Evolutionary conservation across 2,888 invertebrate species (phyloP), one percentile per base, ranked within the genome.

Genomic region (Barypeithes pellucidus): DNA sequence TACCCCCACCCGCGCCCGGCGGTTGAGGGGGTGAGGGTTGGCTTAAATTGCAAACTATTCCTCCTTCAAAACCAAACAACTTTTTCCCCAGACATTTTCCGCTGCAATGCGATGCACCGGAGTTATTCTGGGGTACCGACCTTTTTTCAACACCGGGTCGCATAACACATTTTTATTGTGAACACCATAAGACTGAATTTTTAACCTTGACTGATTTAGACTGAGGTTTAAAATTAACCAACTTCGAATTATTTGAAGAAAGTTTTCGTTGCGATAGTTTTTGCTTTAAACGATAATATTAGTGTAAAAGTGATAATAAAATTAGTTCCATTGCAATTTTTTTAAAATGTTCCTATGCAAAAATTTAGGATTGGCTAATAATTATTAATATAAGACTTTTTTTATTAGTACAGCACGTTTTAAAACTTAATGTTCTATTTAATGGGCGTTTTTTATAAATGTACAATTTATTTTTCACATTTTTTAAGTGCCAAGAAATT

Each of bases 111-210:
- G 29, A 29, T 24, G 24, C n/a, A n/a, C n/a, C n/a, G n/a, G n/a
- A n/a, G n/a, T n/a, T n/a, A n/a, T n/a, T n/a, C n/a, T n/a, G n/a
- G n/a, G n/a, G n/a, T n/a, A n/a, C n/a, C n/a, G n/a, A n/a, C n/a
- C n/a, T n/a, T n/a, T n/a, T n/a, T n/a, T n/a, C n/a, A n/a, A n/a
- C n/a, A n/a, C n/a, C n/a, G 24, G 5, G 5, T 24, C 29, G 9
- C 29, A 5, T 29, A 29, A 29, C 29, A 29, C 29, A 1, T 5
- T 29, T 7, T 43, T 43, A 43, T 43, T 16, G 14, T 43, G 14
- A 43, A 43, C 43, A 43, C 8, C 14, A 43, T 43, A 43, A 43
- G 43, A 43, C 43, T 43, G 43, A 43, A 3, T n/a, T 43, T n/a
- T 14, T 43, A n/a, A 43, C 12, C 43, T 43, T 14, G 16, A 43